A percentile compares a stretch with the other conserved stretches of the same genome.
phyloP scores from a whole-genome alignment of 2,113 vertebrate species.

The Nibea coibor region DNA sequence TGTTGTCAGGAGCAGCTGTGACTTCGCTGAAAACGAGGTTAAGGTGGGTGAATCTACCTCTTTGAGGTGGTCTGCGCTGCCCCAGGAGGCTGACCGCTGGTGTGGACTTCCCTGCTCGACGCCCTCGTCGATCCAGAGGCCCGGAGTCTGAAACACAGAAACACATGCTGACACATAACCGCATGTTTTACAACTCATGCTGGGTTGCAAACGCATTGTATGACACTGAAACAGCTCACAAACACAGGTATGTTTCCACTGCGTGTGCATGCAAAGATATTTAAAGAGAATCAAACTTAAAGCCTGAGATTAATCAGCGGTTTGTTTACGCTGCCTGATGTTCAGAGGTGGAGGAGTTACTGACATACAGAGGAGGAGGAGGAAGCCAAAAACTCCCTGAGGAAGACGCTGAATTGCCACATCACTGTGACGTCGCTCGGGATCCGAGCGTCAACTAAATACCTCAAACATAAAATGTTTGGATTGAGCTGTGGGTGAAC shows the following conservation, averaged over 20 bases:
- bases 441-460: slow-evolving; percentile 20
- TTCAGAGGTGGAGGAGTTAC: too few relatives aligned
- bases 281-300: neutral
- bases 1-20: slow-evolving; percentile 18
- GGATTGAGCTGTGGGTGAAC: slow-evolving; percentile 39
- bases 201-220: neutral
- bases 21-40: neutral
- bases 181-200: neutral
- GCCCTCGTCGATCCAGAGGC: slow-evolving; percentile 92
- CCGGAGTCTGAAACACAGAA: slow-evolving; percentile 87
- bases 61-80: slow-evolving; percentile 95
- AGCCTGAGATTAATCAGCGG: neutral
- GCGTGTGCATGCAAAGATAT: neutral
- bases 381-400: neutral
- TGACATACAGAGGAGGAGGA: neutral
- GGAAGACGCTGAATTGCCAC: neutral
- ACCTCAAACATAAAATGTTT: slow-evolving; percentile 26
- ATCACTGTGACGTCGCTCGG: slow-evolving; percentile 14
- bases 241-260: neutral
- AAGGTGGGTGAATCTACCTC: slow-evolving; percentile 85
- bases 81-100: slow-evolving; percentile 95
- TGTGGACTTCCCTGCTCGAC: slow-evolving; percentile 89
- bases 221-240: neutral
- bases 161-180: slow-evolving; percentile 35
- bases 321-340: neutral